phyloP scores from a whole-genome alignment of 2,888 invertebrate species.

The Monochamus alternatus region DNA sequence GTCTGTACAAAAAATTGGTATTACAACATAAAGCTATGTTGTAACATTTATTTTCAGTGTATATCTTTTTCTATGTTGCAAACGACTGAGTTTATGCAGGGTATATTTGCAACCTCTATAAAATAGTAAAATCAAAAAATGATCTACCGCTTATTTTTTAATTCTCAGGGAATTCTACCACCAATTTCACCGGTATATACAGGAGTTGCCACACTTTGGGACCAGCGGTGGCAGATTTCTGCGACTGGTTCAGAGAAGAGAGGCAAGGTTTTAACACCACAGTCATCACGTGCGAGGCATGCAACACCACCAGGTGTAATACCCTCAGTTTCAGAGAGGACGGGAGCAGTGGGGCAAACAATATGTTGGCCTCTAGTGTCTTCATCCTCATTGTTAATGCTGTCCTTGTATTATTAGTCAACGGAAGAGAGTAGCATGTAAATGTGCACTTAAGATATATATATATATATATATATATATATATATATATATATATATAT shows the following conservation, averaged over 20 bases:
- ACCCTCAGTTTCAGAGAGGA: constrained; percentile 27
- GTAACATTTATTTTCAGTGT: too few species aligned
- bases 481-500: background rate
- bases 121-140: too few species aligned
- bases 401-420: constrained; percentile 5
- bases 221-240: constrained; percentile 38
- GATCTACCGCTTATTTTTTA: too few species aligned
- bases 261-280: constrained; percentile 18
- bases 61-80: too few species aligned
- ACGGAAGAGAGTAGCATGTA: background rate
- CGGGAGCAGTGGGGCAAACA: constrained; percentile 33
- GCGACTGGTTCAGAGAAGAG: constrained; percentile 41
- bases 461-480: background rate
- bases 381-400: constrained; percentile 13
- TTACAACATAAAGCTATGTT: too few species aligned
- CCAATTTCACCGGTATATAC: constrained; percentile 36
- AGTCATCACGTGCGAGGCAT: constrained; percentile 36
- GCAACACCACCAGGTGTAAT: constrained; percentile 45
- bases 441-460: background rate
- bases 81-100: too few species aligned
- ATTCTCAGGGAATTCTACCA: background rate
- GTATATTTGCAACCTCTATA: too few species aligned
- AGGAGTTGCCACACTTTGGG: constrained; percentile 39
- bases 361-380: background rate
- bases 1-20: too few species aligned